Conservation (phyloP, 2,797 vertebrate species). For the Silurus lanzhouensis region DNA sequence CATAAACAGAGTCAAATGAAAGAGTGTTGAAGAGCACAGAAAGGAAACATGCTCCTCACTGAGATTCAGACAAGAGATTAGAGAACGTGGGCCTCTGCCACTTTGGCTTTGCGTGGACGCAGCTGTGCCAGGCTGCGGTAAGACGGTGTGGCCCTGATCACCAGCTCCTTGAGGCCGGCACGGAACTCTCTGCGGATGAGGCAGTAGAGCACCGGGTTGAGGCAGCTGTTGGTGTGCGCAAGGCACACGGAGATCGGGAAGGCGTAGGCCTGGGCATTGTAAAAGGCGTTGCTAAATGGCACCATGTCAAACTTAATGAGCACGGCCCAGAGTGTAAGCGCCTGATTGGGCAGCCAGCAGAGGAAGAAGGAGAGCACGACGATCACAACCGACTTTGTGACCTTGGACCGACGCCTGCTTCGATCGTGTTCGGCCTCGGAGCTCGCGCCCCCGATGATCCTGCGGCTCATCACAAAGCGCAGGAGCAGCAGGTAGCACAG, state of each 20-base stretch:
- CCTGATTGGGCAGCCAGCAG: conserved; percentile 84
- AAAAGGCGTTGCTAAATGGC: conserved; percentile 80
- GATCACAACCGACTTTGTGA: conserved; percentile 78
- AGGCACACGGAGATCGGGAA: conserved; percentile 80
- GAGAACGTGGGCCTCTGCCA: conserved; percentile 73
- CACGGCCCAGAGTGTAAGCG: conserved; percentile 79
- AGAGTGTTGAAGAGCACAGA: conserved; percentile 18
- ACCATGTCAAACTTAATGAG: conserved; percentile 81
- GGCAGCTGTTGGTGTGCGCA: conserved; percentile 83
- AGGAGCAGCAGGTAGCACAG: conserved; percentile 76
- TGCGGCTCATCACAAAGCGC: conserved; percentile 72
- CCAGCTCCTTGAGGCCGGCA: conserved; percentile 74
- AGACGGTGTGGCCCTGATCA: conserved; percentile 71
- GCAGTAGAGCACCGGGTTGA: conserved; percentile 82
- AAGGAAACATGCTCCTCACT: conserved; percentile 58
- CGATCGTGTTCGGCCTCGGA: conserved; percentile 65
- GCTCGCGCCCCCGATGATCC: conserved; percentile 60
- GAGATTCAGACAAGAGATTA: conserved; percentile 25
- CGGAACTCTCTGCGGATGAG: conserved; percentile 77
- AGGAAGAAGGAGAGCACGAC: conserved; percentile 82
- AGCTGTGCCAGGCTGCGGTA: conserved; percentile 69
- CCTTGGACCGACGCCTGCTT: conserved; percentile 73
- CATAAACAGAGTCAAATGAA: conserved; percentile 18
- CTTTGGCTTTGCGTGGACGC: conserved; percentile 71
- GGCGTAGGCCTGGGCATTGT: conserved; percentile 77